Base-by-base conservation (phyloP, 2,888 invertebrate species). In the Agrotis puta region DNA sequence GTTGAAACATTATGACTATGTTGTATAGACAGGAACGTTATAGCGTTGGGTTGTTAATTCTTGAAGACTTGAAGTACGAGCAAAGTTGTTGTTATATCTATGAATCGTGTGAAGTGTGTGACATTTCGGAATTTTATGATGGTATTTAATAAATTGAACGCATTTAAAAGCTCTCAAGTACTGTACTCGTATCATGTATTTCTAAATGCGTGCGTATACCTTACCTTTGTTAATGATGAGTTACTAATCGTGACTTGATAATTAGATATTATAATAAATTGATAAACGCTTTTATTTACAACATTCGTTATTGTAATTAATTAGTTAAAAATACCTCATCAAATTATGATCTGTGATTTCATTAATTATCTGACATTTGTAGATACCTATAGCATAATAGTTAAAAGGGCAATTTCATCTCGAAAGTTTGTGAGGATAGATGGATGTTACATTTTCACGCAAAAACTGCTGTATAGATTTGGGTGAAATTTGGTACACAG, bases 1-100 rank as follows among this genome's bases (percentile, higher is more conserved):
- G 77, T 80, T 59, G 64, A 65, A 68, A 70, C 59, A 39, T 64
- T 73, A 51, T 79, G 58, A n/a, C 58, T 77, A 16, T 48, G 16
- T 18, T 51, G 51, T 27, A 48, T 9, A 22, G 51, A n/a, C 45
- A 62, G 59, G 9, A 13, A 39, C 16, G 27, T 45, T 53, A 22
- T 14, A n/a, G 33, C 50, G 14, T 4, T 1, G 16, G 7, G 20
- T 24, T 27, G 48, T 43, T 74, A 63, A 64, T 64, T 2, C 14
- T 53, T 14, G 39, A 27, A 27, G 27, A 27, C 27, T 27, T 27
- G 5, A 5, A 62, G 53, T 18, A 7, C 20, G n/a, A n/a, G 6
- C 24, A 51, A 47, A 54, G 3, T 27, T 48, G 4, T 53, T 4
- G 22, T 45, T n/a, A n/a, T n/a, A 3, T 43, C 2, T 39, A 3